Conservation (phyloP, 2,797 vertebrate species). For the Aselliscus stoliczkanus region DNA sequence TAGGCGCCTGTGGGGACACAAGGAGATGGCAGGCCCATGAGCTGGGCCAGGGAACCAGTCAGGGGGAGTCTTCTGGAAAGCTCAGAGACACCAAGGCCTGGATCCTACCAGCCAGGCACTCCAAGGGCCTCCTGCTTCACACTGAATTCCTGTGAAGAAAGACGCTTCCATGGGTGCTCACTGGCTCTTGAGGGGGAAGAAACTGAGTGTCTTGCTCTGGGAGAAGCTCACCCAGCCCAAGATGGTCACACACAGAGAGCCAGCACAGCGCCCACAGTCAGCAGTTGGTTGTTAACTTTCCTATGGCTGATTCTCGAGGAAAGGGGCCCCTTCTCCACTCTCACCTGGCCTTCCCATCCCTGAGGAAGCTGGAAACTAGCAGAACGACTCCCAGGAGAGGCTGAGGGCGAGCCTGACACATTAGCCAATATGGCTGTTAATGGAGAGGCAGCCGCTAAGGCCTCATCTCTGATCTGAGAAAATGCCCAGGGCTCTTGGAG, state of each 20-base stretch:
- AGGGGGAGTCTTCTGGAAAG: not conserved
- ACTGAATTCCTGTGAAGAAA: not conserved
- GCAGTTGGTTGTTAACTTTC: not conserved
- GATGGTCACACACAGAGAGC: not conserved
- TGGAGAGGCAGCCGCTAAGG: not conserved
- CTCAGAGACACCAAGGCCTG: not conserved
- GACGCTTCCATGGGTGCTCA: not conserved
- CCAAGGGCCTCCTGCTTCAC: not conserved
- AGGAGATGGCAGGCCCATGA: not conserved
- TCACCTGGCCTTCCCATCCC: not conserved
- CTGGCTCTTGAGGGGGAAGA: not conserved
- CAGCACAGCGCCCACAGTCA: fast-evolving
- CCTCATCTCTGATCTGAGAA: not conserved
- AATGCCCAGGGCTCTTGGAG: not conserved
- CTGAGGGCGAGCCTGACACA: not conserved
- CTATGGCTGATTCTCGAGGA: not conserved
- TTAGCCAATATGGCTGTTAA: not conserved
- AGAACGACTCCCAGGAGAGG: not conserved
- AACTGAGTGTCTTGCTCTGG: not conserved
- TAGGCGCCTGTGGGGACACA: conserved; percentile 82
- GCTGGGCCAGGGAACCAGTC: not conserved
- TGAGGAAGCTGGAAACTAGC: not conserved
- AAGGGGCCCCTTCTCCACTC: not conserved
- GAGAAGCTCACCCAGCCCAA: not conserved
- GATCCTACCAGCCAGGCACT: not conserved